Base-by-base conservation (phyloP, 1,140 invertebrate genomes). In the Himalopsyche phryganea region DNA sequence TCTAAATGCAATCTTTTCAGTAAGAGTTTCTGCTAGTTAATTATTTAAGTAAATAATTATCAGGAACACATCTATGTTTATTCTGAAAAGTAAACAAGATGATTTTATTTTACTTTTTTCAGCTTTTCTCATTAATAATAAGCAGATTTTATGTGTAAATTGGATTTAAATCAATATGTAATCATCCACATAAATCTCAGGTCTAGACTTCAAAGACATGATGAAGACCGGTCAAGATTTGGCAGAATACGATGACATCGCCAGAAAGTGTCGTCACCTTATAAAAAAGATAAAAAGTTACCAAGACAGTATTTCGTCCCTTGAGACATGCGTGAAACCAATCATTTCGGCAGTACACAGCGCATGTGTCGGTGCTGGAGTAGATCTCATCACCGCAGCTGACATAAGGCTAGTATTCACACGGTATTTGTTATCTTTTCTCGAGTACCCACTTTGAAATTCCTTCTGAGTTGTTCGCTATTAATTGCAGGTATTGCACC, bases 301-400 rank as follows among this genome's bases (percentile, higher is more conserved):
- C 68, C 92, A 97, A 80, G 80, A 90, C 54, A 82, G 84, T 15
- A 87, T 97, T 59, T 82, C 82, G 18, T 76, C 87, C 0, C 73
- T 97, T 46, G 94, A 97, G 79, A 84, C 85, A 1, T 85, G 84
- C 45, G 66, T 69, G 5, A 98, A 98, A 72, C 96, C 96, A 7
- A 89, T 98, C 0, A 87, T 98, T 61, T 81, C 85, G 33, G 92
- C 94, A 0, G 73, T 96, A 14, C 94, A 98, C 78, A 84, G 80
- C 64, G 90, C 86, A 0, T 98, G 96, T 71, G 83, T 98, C 50
- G 96, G 96, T 0, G 96, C 84, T 10, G 96, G 91, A 6, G 81
- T 97, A 6, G 88, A 96, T 72, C 75, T 98, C 56, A 86, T 95
- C 35, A 85, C 86, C 33, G 86, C 90, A 14, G 85, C 90, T 55